Percentiles rank a stretch among this genome's conserved stretches.
phyloP scores from a whole-genome alignment of 1,140 invertebrate species.

The Euura saliciscinereae region DNA sequence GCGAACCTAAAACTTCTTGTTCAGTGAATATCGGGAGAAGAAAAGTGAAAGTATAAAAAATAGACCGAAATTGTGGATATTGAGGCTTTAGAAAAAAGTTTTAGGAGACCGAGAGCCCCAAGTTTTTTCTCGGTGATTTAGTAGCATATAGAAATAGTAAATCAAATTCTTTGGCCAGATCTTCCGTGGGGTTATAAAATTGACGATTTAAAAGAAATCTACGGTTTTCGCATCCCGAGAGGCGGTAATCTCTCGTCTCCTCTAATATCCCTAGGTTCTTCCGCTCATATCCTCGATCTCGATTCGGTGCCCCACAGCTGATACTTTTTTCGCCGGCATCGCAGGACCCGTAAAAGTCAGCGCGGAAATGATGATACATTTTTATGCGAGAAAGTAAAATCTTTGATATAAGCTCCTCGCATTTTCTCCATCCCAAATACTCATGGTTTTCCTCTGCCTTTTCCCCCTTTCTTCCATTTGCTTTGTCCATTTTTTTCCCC shows the following conservation, averaged over 20 bases:
- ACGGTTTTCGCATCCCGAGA: not conserved
- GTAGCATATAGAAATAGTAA: too few species aligned
- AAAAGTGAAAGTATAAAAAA: too few species aligned
- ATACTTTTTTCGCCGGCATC: not conserved
- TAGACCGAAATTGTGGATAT: too few species aligned
- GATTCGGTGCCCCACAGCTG: too few species aligned
- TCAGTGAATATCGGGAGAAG: too few species aligned
- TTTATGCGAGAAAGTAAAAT: slow-evolving; percentile 1
- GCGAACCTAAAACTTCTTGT: too few species aligned
- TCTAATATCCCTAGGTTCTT: not conserved
- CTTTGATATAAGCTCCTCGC: not conserved
- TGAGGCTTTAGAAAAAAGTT: too few species aligned
- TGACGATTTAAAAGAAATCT: slow-evolving; percentile 1
- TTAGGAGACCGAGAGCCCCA: too few species aligned
- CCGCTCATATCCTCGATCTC: not conserved
- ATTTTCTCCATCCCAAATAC: too few species aligned
- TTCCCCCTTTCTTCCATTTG: too few species aligned
- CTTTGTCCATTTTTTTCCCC: not conserved
- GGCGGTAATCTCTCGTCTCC: not conserved
- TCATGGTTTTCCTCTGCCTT: too few species aligned
- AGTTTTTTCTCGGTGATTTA: too few species aligned
- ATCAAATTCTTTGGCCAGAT: not conserved
- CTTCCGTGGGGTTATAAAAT: not conserved
- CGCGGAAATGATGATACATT: not conserved
- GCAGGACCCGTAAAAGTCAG: not conserved